Percentiles rank a stretch among this genome's conserved stretches.
phyloP scores from a whole-genome alignment of 2,888 invertebrate genomes.

The Acanthococcus lagerstroemiae region DNA sequence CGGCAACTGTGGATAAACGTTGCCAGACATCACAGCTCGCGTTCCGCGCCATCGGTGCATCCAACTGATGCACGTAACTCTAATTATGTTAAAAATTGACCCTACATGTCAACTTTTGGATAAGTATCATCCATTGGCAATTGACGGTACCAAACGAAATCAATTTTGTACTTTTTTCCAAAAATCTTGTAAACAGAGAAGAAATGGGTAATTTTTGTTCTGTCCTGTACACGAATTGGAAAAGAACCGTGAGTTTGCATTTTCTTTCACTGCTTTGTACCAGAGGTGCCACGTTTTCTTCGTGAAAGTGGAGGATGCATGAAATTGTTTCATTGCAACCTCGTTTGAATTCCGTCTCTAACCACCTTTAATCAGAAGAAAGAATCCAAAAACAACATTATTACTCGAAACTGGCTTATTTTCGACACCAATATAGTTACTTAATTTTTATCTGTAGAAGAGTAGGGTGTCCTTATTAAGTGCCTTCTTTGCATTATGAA shows the following conservation, averaged over 20 bases:
- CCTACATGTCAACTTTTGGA: no score
- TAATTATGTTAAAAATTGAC: no score
- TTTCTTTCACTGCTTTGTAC: background rate
- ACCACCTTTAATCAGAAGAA: background rate
- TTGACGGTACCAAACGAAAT: background rate
- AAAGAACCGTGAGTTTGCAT: background rate
- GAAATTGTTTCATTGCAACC: slow-evolving; percentile 1
- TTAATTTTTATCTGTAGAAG: background rate
- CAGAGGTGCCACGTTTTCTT: background rate
- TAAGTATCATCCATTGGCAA: no score
- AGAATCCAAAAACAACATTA: background rate
- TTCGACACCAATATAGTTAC: background rate
- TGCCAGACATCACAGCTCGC: no score
- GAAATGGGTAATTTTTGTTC: background rate
- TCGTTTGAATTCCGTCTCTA: background rate
- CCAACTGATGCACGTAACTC: no score
- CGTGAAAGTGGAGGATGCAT: background rate
- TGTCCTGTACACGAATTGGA: background rate
- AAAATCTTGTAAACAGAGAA: background rate
- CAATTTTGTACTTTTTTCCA: background rate
- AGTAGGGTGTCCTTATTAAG: background rate
- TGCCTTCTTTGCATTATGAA: background rate
- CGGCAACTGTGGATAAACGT: no score
- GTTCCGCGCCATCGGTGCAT: no score
- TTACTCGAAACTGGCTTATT: background rate